These are phyloP conservation scores for Pandion haliaetus DNA, from an alignment of 2,113 vertebrate species.

Conservation along the genomic window DNA sequence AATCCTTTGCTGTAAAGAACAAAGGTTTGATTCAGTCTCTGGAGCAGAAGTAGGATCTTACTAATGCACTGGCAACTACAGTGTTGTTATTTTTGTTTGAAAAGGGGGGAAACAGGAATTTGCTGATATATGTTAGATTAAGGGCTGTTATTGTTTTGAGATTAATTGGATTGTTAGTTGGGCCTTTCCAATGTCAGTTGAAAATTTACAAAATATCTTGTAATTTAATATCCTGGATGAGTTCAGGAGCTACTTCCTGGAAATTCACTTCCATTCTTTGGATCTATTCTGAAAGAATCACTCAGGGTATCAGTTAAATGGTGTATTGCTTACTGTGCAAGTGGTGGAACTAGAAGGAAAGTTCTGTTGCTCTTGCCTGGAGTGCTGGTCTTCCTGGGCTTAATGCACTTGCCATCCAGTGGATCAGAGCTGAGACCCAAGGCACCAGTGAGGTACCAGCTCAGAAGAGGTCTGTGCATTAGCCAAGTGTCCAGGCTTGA, in stretches of 20 bases:
- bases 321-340: background rate
- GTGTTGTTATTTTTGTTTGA: conserved; percentile 79
- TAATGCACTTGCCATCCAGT: background rate
- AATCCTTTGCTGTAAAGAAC: conserved; percentile 70
- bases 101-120: conserved; percentile 78
- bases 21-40: conserved; percentile 75
- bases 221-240: conserved; percentile 40
- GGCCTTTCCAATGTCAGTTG: conserved; percentile 28
- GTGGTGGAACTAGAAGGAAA: background rate
- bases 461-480: background rate
- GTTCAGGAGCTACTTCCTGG: background rate
- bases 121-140: conserved; percentile 77
- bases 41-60: conserved; percentile 74
- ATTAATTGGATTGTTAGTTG: conserved; percentile 67
- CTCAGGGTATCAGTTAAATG: background rate
- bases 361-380: background rate
- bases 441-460: background rate
- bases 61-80: conserved; percentile 75
- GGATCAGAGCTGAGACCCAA: background rate
- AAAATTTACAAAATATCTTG: conserved; percentile 20
- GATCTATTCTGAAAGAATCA: background rate
- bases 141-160: conserved; percentile 70
- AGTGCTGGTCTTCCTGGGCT: background rate
- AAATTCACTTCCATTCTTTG: background rate
- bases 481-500: background rate